Base-by-base conservation (phyloP, 2,888 invertebrate species). In the Dryadula phaetusa region DNA sequence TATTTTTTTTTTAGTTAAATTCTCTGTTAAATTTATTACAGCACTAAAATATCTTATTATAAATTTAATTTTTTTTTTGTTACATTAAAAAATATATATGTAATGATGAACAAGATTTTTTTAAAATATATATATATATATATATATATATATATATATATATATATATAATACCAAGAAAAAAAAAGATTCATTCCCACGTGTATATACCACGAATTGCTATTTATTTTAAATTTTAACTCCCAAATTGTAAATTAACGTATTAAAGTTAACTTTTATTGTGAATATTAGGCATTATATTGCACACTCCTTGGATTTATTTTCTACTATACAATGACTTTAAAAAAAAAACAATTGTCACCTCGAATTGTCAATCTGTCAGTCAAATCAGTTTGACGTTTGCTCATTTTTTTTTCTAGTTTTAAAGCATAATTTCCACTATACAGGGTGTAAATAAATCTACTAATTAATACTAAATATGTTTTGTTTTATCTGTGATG, bases 171-270 rank as follows among this genome's bases (percentile, higher is more conserved):
- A 18, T 8, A 22, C 32, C 37, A 5, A 40, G 8, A 47, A 18
- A 37, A 44, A 46, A 63, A 66, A 74, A 58, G 81, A 79, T 79
- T 77, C 73, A 76, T 77, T 78, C 77, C 75, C 79, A 74, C 71
- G 69, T 80, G 79, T 76, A 80, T 4, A 88, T 88, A 88, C 87
- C 87, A 88, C 83, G 76, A 79, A 77, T 72, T 70, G 73, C 73
- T 72, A 75, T 74, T 74, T 72, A 68, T 69, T 71, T 71, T 71
- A 64, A 72, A 54, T 65, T 70, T 46, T 72, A 72, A 69, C 70
- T 10, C 40, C 53, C 28, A 71, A 72, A 66, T 65, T 72, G 67
- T 71, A 71, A 46, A 70, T 64, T 69, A 56, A 58, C 62, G 53
- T 64, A 44, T 65, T 44, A 40, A 52, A 56, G 42, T 46, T 61